phyloP scores from a whole-genome alignment of 2,113 vertebrate genomes.

The Cyrtonyx montezumae region DNA sequence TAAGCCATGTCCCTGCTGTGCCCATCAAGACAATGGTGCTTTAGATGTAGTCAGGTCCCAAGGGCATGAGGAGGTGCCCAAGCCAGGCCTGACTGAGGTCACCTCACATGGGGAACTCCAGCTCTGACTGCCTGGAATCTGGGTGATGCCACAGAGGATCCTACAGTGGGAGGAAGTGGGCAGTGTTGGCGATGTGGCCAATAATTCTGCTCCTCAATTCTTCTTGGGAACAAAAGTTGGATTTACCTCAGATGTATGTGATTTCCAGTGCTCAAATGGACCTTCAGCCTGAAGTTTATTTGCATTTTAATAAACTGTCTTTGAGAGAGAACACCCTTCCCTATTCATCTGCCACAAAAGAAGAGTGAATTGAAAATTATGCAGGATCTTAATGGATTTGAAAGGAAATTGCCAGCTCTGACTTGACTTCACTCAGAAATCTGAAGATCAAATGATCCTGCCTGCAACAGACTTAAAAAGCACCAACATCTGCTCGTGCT shows the following conservation, averaged over 20 bases:
- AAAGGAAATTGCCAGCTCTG: constrained; percentile 49
- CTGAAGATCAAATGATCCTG: constrained; percentile 8
- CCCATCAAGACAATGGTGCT: background rate
- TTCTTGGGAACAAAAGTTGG: background rate
- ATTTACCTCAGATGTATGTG: background rate
- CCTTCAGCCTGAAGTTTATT: constrained; percentile 38
- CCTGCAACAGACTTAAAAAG: background rate
- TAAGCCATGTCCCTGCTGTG: background rate
- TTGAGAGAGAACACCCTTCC: constrained; percentile 41
- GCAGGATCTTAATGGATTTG: constrained; percentile 20
- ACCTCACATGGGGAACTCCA: background rate
- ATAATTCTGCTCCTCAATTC: background rate
- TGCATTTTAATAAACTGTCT: constrained; percentile 58
- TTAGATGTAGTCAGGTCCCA: background rate
- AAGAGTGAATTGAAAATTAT: constrained; percentile 46
- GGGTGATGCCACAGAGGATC: background rate
- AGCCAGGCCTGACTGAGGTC: accelerated
- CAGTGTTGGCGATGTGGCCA: background rate
- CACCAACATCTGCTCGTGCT: background rate
- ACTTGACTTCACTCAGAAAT: background rate
- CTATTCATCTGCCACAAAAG: constrained; percentile 41
- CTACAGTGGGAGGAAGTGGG: background rate
- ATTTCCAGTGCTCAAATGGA: background rate
- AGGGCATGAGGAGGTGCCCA: background rate
- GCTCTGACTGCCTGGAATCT: background rate